phyloP scores from a whole-genome alignment of 1,140 invertebrate genomes.

The Pemphigus obesinymphae region DNA sequence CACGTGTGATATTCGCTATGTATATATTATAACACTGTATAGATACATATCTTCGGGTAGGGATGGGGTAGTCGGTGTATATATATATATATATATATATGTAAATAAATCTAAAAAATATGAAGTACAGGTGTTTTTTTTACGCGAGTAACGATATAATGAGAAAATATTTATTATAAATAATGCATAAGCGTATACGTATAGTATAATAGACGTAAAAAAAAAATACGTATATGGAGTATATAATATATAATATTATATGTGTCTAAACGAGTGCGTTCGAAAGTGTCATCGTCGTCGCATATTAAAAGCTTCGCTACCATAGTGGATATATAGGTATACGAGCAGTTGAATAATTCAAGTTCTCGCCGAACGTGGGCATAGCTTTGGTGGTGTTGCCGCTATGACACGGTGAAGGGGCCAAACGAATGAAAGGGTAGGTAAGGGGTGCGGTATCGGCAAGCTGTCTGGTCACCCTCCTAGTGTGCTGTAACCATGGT shows the following conservation, averaged over 20 bases:
- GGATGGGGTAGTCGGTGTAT: too few relatives aligned
- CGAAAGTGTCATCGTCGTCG: not conserved
- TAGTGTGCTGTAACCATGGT: constrained; percentile 12
- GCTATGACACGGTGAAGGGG: not conserved
- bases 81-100: not conserved
- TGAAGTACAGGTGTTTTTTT: not conserved
- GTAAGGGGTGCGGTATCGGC: constrained; percentile 20
- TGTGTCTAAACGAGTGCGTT: not conserved
- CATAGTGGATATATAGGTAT: too few relatives aligned
- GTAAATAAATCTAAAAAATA: not conserved
- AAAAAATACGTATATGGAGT: too few relatives aligned
- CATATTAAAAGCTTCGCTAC: not conserved
- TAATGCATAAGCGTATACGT: too few relatives aligned
- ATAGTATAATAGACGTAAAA: too few relatives aligned
- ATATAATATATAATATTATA: not conserved
- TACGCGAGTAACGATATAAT: not conserved
- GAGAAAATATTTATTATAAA: too few relatives aligned
- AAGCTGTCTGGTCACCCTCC: constrained; percentile 40
- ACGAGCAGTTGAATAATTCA: not conserved
- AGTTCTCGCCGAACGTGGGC: not conserved
- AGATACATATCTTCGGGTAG: too few relatives aligned
- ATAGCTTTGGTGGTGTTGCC: not conserved
- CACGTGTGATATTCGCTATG: too few relatives aligned
- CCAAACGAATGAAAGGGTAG: not conserved
- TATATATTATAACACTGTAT: too few relatives aligned